phyloP scores from a whole-genome alignment of 2,113 vertebrate species.

The Rhinolophus ferrumequinum region DNA sequence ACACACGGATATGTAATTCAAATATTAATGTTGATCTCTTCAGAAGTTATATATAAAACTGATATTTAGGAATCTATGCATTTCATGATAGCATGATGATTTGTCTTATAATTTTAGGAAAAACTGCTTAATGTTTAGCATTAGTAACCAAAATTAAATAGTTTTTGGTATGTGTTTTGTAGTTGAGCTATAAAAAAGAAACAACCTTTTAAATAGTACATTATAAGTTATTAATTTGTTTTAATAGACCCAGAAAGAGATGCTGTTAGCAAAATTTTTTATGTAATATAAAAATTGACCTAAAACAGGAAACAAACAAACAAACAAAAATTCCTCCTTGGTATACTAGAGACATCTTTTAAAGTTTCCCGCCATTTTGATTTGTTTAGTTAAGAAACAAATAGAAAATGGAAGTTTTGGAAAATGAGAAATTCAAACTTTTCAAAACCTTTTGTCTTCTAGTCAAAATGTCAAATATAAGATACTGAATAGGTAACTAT shows the following conservation, averaged over 20 bases:
- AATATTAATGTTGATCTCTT: constrained; percentile 35
- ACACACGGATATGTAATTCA: constrained; percentile 26
- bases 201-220: background rate
- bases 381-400: background rate
- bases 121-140: constrained; percentile 40
- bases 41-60: constrained; percentile 8
- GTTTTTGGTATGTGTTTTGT: constrained; percentile 45
- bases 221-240: background rate
- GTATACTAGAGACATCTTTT: background rate
- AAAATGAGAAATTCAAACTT: background rate
- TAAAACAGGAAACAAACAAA: background rate
- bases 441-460: background rate
- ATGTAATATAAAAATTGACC: background rate
- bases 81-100: constrained; percentile 56
- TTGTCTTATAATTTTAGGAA: constrained; percentile 74
- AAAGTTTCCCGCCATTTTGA: background rate
- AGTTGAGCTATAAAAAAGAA: constrained; percentile 40
- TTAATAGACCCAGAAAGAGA: background rate
- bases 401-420: background rate
- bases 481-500: background rate
- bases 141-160: constrained; percentile 63
- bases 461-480: background rate
- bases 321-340: background rate
- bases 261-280: background rate
- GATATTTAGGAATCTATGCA: constrained; percentile 27